Base-by-base conservation (phyloP, 2,888 invertebrate species). In the Tortrix viridana region DNA sequence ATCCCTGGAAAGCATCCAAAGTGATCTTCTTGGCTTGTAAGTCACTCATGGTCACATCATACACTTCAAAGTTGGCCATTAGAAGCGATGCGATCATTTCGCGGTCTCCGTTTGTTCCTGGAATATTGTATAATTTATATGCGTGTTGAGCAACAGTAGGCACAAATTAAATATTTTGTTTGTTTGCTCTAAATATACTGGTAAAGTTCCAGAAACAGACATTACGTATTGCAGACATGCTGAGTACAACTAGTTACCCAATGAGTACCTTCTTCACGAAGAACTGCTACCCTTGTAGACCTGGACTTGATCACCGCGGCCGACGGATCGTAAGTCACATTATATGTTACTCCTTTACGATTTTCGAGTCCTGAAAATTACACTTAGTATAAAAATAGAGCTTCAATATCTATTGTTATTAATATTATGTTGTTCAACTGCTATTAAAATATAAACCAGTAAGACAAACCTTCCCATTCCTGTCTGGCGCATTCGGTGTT, bases 1-100 rank as follows among this genome's bases (percentile, higher is more conserved):
- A 80, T 1, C 99, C 99, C 70, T 95, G 94, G 90, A 98, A 99
- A 20, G 93, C 89, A 66, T 97, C 96, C 38, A 98, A 88, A 2
- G 94, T 95, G 1, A 96, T 93, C 74, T 93, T 93, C 38, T 94
- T 94, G 66, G 92, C 92, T 47, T 97, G 90, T 62, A 98, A 91
- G 91, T 98, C 98, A 74, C 97, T 96, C 97, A 98, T 98, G 0
- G 98, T 97, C 0, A 99, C 95, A 83, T 99, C 99, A 93, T 96
- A 98, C 7, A 98, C 98, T 74, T 97, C 96, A 73, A 97, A 97
- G 71, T 98, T 97, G 5, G 97, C 98, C 92, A 96, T 95, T 75
- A 96, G 92, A 52, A 99, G 93, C 0, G 96, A 94, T 0, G 98
- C 97, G 18, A 98, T 97, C 99, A 99, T 99, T 93, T 99, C 99